A percentile compares a stretch with the other conserved stretches of the same genome.
Evolutionary conservation across 2,797 vertebrate genomes (phyloP).

Genomic region (Anniella stebbinsi): DNA sequence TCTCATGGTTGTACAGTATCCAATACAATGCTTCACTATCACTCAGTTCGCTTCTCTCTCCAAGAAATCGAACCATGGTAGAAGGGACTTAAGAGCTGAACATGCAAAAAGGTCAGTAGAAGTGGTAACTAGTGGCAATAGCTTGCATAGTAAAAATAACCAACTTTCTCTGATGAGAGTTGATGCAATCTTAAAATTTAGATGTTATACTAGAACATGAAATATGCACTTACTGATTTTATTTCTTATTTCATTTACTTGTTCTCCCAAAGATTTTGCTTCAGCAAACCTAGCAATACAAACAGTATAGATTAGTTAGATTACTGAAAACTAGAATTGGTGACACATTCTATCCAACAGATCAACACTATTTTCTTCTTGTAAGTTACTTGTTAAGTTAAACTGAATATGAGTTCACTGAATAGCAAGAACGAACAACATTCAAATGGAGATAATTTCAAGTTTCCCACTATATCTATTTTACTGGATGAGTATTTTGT

Average conservation of each 20-base stretch:
- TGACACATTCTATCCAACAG: conserved; percentile 24
- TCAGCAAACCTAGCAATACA: conserved; percentile 85
- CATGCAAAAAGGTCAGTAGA: background rate
- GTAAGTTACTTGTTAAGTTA: background rate
- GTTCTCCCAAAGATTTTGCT: conserved; percentile 87
- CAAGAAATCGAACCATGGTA: background rate
- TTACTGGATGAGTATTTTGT: background rate
- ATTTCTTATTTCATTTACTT: conserved; percentile 84
- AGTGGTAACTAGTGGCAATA: background rate
- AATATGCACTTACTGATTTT: conserved; percentile 89
- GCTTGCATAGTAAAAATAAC: background rate
- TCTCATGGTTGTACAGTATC: background rate
- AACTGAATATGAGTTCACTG: background rate
- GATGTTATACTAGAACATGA: background rate
- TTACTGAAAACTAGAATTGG: conserved; percentile 37
- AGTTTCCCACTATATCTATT: background rate
- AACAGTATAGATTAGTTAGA: conserved; percentile 32
- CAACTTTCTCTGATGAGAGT: background rate
- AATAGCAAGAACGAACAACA: background rate
- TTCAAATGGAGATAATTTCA: conserved; percentile 23
- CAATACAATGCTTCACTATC: background rate
- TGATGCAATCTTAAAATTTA: background rate
- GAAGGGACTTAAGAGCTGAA: background rate
- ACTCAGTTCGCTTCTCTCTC: background rate
- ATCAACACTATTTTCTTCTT: conserved; percentile 11